Percentiles rank a stretch among this genome's conserved stretches.
Evolutionary conservation across 2,113 vertebrate species (phyloP).

Genomic region (Otolemur garnettii): DNA sequence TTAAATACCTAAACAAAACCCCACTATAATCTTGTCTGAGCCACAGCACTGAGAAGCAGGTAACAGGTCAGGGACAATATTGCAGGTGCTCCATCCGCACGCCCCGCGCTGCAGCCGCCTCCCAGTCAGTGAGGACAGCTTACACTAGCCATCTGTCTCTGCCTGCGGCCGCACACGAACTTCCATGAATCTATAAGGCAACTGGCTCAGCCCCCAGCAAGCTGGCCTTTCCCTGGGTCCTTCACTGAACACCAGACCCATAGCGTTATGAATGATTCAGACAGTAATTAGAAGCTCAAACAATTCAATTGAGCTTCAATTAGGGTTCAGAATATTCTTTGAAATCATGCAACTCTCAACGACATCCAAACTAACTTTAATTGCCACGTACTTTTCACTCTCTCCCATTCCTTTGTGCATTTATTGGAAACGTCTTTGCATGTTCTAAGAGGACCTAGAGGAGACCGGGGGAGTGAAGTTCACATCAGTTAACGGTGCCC

Average conservation of each 20-base stretch:
- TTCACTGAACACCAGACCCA: not conserved
- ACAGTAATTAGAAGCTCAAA: slow-evolving; percentile 10
- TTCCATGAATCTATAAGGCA: not conserved
- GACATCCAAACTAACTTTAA: not conserved
- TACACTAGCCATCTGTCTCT: not conserved
- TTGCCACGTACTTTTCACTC: not conserved
- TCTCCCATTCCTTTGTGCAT: not conserved
- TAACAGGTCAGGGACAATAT: not conserved
- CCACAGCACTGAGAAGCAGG: not conserved
- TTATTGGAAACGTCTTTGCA: slow-evolving; percentile 26
- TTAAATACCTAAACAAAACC: no score
- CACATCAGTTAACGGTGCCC: not conserved
- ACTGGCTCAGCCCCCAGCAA: not conserved
- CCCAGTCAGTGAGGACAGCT: not conserved
- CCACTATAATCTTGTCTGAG: not conserved
- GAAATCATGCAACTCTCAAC: slow-evolving; percentile 7
- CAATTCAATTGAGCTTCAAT: not conserved
- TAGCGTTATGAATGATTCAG: not conserved
- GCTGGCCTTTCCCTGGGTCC: not conserved
- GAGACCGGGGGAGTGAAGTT: not conserved
- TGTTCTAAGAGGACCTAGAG: slow-evolving; percentile 22
- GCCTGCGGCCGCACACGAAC: not conserved
- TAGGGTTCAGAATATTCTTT: not conserved
- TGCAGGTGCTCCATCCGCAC: not conserved
- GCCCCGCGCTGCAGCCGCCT: not conserved